Evolutionary conservation across 2,888 invertebrate genomes (phyloP), one percentile per base, ranked within the genome.

Genomic region (Itoplectis maculator): DNA sequence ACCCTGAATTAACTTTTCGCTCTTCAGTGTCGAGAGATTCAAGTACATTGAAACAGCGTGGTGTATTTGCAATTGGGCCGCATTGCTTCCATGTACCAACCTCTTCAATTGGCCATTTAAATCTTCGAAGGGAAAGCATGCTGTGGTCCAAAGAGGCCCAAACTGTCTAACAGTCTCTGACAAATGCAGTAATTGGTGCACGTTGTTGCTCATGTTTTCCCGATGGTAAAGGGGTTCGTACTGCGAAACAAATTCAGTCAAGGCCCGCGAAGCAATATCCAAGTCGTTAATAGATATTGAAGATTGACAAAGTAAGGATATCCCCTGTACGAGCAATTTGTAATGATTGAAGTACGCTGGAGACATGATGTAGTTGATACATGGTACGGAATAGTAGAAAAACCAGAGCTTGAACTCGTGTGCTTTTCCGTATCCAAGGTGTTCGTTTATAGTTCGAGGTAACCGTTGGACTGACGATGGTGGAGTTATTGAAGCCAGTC

Each of bases 151-250:
- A n/a, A n/a, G n/a, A n/a, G n/a, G n/a, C n/a, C 59, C 84, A 20
- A 82, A 76, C 37, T 77, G 69, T 11, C 74, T 37, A 8, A 84
- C 80, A 5, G 40, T 23, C 20, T 69, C 51, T 11, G 74, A 47
- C 56, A 84, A 74, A 59, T 84, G 84, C 3, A 18, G 9, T n/a
- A 82, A n/a, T n/a, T 45, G 65, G 40, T 84, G 82, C 15, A 82
- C 6, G 37, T 84, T 84, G 42, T 61, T 78, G 23, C 69, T n/a
- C 75, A 80, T 74, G 15, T 29, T 18, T 51, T 69, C 63, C 9
- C 8, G 9, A 6, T 45, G 47, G 45, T 84, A 82, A 0, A 82
- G 47, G 42, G 45, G 1, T 63, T 61, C 68, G 59, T 77, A 84
- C 65, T 20, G n/a, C 18, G 40, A 20, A 13, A 74, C 51, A 20